phyloP scores from a whole-genome alignment of 1,140 invertebrate genomes.

The Spodoptera frugiperda region DNA sequence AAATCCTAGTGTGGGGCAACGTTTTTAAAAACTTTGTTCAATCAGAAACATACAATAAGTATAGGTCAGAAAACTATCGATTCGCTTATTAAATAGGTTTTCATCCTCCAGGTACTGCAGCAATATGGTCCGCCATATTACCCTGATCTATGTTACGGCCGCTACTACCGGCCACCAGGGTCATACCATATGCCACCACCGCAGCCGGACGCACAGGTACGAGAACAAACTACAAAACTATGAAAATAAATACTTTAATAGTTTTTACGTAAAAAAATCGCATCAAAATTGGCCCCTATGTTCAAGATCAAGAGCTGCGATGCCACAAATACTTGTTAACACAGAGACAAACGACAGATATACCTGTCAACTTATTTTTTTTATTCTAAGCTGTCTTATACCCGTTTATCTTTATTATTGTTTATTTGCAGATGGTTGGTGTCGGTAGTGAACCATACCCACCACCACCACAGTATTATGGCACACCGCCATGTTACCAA shows the following conservation, averaged over 20 bases:
- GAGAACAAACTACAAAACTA: no score
- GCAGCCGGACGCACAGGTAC: conserved; percentile 76
- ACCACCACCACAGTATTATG: conserved; percentile 85
- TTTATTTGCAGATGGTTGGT: conserved; percentile 81
- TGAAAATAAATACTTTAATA: no score
- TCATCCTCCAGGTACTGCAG: conserved; percentile 69
- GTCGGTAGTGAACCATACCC: conserved; percentile 88
- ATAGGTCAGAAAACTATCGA: background rate
- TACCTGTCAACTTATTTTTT: background rate
- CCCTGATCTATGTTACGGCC: conserved; percentile 79
- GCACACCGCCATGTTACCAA: conserved; percentile 89
- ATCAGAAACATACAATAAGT: no score
- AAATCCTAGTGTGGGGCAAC: no score
- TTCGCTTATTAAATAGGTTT: background rate
- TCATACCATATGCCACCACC: conserved; percentile 77
- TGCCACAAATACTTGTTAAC: no score
- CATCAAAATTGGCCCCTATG: no score
- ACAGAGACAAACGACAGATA: no score
- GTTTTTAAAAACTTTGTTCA: no score
- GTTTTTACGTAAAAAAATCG: no score
- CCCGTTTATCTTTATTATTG: no score
- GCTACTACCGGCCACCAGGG: conserved; percentile 77
- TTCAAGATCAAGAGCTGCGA: no score
- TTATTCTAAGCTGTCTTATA: background rate
- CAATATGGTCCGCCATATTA: conserved; percentile 79